Percentiles rank a stretch among this genome's conserved stretches.
Conservation (phyloP, 2,888 invertebrate genomes). For the Tetragonula carbonaria region DNA sequence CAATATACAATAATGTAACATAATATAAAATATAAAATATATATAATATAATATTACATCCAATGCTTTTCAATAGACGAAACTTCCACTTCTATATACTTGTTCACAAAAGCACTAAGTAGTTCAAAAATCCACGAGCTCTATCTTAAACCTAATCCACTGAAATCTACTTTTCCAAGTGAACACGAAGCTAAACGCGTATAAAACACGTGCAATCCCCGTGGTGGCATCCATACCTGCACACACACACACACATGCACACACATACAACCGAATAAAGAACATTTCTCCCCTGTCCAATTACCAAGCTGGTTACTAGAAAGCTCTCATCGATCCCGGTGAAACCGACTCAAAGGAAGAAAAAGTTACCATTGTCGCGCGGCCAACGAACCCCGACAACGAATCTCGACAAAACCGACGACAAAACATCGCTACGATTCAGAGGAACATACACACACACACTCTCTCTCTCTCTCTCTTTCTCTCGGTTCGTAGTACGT, state of each 20-base stretch:
- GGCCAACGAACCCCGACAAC: slow-evolving; percentile 27
- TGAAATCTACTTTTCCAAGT: neutral
- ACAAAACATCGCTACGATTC: slow-evolving; percentile 44
- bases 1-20: too few relatives aligned
- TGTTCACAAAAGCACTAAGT: too few relatives aligned
- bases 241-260: neutral
- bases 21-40: too few relatives aligned
- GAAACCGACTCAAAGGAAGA: slow-evolving; percentile 3
- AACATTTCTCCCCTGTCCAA: neutral
- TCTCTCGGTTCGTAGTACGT: neutral
- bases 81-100: too few relatives aligned
- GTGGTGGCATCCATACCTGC: too few relatives aligned
- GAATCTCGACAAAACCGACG: slow-evolving; percentile 21
- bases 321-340: neutral
- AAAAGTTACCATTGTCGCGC: slow-evolving; percentile 3
- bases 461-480: neutral
- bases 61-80: too few relatives aligned
- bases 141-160: neutral
- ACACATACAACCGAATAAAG: neutral
- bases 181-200: neutral
- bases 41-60: too few relatives aligned
- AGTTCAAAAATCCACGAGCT: too few relatives aligned
- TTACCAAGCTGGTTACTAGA: slow-evolving; percentile 1
- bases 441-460: slow-evolving; percentile 1
- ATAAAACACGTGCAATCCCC: neutral